These are phyloP conservation scores for Drosophila fulvimacula DNA, from an alignment of 2,888 invertebrate genomes.

Conservation along the genomic window DNA sequence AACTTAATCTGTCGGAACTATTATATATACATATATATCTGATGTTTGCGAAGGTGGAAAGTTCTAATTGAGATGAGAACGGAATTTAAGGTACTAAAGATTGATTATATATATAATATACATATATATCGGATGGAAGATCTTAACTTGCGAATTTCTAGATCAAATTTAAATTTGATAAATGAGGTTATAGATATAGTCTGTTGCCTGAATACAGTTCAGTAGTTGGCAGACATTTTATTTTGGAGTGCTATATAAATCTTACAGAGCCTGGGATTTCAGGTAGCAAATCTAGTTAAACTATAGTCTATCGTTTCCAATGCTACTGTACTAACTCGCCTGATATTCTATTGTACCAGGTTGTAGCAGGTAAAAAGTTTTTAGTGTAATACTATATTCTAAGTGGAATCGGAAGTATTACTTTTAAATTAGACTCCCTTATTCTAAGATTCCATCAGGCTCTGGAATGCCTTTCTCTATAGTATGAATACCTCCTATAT, in stretches of 20 bases:
- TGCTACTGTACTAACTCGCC: neutral
- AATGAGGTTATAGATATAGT: no score
- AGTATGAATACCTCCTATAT: neutral
- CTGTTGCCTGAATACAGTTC: no score
- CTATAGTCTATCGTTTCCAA: neutral
- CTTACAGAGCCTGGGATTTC: neutral
- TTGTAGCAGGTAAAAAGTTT: neutral
- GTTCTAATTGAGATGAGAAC: no score
- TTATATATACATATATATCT: neutral
- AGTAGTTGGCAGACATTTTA: no score
- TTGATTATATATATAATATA: neutral
- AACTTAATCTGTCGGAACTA: slow-evolving; percentile 32
- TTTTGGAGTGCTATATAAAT: neutral
- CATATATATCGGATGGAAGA: neutral
- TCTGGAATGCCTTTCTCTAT: neutral
- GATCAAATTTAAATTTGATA: no score
- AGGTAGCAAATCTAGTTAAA: neutral
- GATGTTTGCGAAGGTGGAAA: neutral
- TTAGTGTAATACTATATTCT: neutral
- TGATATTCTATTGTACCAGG: neutral
- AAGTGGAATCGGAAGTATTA: neutral
- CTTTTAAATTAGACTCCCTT: neutral
- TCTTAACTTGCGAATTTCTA: neutral
- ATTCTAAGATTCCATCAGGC: neutral
- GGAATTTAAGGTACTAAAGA: no score